phyloP scores from a whole-genome alignment of 1,140 invertebrate species.

The Zaprionus tsacasi region DNA sequence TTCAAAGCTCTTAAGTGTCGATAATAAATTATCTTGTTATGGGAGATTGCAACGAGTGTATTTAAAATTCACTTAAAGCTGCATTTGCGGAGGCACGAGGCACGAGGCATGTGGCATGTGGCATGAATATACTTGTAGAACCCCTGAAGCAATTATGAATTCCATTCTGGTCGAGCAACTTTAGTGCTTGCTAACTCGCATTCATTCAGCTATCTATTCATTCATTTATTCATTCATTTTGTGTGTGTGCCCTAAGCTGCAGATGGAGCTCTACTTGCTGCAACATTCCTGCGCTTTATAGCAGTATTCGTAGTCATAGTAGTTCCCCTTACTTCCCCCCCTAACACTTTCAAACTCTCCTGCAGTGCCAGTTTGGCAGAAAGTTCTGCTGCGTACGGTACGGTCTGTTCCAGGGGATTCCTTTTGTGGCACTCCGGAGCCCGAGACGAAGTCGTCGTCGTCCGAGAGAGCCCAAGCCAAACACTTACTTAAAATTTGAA shows the following conservation, averaged over 20 bases:
- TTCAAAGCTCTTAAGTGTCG: constrained; percentile 4
- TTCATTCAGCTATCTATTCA: constrained; percentile 45
- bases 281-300: constrained; percentile 45
- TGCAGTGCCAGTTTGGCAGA: constrained; percentile 23
- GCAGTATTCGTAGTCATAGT: background rate
- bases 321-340: constrained; percentile 7
- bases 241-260: constrained; percentile 38
- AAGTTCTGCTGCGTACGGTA: constrained; percentile 33
- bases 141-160: constrained; percentile 50
- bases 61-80: constrained; percentile 14
- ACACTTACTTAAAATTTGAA: constrained; percentile 57
- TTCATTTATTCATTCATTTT: constrained; percentile 73
- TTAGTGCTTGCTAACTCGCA: constrained; percentile 33
- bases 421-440: constrained; percentile 35
- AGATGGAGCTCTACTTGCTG: constrained; percentile 7
- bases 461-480: constrained; percentile 21
- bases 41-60: background rate
- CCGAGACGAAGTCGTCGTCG: background rate
- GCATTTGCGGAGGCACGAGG: background rate
- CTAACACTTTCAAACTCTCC: constrained; percentile 39
- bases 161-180: constrained; percentile 44
- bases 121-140: background rate
- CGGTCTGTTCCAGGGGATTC: constrained; percentile 21
- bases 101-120: background rate
- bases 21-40: constrained; percentile 6